Base-by-base conservation (phyloP, 2,113 vertebrate genomes). In the Lontra canadensis region DNA sequence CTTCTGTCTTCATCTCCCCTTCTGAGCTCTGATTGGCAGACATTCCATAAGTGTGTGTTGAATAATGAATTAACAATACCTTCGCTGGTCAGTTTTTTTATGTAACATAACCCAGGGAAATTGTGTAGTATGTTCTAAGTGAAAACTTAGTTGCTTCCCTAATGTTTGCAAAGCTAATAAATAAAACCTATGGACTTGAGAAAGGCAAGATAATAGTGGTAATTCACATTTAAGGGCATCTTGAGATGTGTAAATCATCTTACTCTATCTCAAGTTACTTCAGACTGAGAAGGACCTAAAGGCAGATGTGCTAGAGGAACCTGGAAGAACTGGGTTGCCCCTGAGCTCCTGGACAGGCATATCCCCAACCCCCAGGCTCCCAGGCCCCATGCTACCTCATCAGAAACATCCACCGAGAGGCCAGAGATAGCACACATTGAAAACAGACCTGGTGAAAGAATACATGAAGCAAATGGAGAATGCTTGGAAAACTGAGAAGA, bases 21-120 rank as follows among this genome's bases (percentile, higher is more conserved):
- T 97, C 76, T 92, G 84, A n/a, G 0, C n/a, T 93, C 25, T 65
- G 78, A 88, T 76, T 89, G 92, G 82, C 93, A 97, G 59, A 42
- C 15, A 57, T 29, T 85, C 71, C 92, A 81, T 52, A 85, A 94
- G 96, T 49, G 76, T 69, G 85, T 82, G 42, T 20, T 88, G 93
- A 90, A 95, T 94, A 84, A 88, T 85, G 44, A 76, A 88, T 85
- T 95, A 83, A 90, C 39, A 93, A 97, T 65, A 82, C 29, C 59
- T 6, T 47, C 31, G 9, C 89, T 80, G 55, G 55, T 89, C 69
- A 95, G 61, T 34, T 31, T 55, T 90, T 57, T 9, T 42, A 55
- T 57, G 26, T 44, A 90, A 14, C 29, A 36, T 26, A 82, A 93
- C 39, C 29, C 15, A 86, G 31, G 52, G 47, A 97, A 88, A 89